Evolutionary conservation across 2,888 invertebrate species (phyloP).

Genomic region (Petrolisthes manimaculis): DNA sequence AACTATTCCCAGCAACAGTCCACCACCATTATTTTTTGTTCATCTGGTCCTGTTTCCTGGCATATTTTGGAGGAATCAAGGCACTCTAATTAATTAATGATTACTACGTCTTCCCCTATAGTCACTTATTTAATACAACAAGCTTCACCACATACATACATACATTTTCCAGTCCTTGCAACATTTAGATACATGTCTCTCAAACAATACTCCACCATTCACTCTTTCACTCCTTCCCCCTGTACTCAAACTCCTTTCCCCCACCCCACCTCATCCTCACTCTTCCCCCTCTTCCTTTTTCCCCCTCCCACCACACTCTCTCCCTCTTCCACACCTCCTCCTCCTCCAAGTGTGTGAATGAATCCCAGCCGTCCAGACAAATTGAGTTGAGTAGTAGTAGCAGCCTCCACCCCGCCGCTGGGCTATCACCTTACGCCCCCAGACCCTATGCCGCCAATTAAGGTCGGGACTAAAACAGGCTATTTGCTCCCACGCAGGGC

Average conservation of each 20-base stretch:
- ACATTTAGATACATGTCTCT: too few species aligned
- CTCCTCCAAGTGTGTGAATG: neutral
- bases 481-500: conserved; percentile 34
- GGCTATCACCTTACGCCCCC: conserved; percentile 38
- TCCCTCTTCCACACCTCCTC: neutral
- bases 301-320: conserved; percentile 10
- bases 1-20: too few species aligned
- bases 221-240: neutral
- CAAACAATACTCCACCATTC: neutral
- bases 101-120: neutral
- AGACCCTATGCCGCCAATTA: conserved; percentile 43
- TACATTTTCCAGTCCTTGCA: too few species aligned
- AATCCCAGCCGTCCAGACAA: conserved; percentile 36
- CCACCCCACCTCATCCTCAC: neutral
- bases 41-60: too few species aligned
- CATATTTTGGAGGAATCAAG: too few species aligned
- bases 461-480: conserved; percentile 39
- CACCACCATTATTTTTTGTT: too few species aligned
- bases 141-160: too few species aligned
- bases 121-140: neutral
- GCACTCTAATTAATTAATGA: too few species aligned
- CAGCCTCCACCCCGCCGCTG: conserved; percentile 22
- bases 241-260: too few species aligned
- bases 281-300: neutral
- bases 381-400: conserved; percentile 24